Percentiles rank a stretch among this genome's conserved stretches.
phyloP scores from a whole-genome alignment of 2,888 invertebrate genomes.

The Dolichopus griseipennis region DNA sequence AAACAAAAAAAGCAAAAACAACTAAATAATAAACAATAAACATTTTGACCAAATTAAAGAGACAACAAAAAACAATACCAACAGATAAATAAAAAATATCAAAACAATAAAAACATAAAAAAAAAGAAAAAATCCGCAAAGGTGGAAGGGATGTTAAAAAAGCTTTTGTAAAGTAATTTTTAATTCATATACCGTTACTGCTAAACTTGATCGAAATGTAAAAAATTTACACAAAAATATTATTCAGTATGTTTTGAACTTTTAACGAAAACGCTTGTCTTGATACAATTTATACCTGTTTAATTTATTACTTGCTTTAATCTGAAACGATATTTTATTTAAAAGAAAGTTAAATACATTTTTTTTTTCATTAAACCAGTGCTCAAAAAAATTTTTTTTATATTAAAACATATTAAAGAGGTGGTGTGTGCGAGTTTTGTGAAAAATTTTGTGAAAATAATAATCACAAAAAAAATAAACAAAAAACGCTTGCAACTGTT shows the following conservation, averaged over 20 bases:
- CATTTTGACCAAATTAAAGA: too few relatives aligned
- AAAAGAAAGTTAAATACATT: too few relatives aligned
- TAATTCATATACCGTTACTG: neutral
- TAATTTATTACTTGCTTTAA: too few relatives aligned
- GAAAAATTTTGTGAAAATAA: too few relatives aligned
- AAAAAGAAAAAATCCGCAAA: neutral
- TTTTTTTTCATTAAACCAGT: too few relatives aligned
- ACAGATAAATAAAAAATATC: neutral
- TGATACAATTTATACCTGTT: neutral
- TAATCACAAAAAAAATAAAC: too few relatives aligned
- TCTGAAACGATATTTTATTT: too few relatives aligned
- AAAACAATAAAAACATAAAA: neutral
- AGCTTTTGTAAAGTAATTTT: neutral
- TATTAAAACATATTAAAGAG: too few relatives aligned
- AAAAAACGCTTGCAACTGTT: too few relatives aligned
- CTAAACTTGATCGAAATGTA: neutral
- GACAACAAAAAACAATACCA: neutral
- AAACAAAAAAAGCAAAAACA: neutral
- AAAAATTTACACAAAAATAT: neutral
- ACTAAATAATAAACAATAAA: too few relatives aligned
- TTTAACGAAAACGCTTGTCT: neutral
- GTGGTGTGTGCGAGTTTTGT: neutral
- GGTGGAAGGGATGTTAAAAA: slow-evolving; percentile 3
- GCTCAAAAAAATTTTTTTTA: too few relatives aligned
- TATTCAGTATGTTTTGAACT: neutral